Evolutionary conservation across 1,140 invertebrate genomes (phyloP).

Genomic region (Hyposmocoma kahamanoa): DNA sequence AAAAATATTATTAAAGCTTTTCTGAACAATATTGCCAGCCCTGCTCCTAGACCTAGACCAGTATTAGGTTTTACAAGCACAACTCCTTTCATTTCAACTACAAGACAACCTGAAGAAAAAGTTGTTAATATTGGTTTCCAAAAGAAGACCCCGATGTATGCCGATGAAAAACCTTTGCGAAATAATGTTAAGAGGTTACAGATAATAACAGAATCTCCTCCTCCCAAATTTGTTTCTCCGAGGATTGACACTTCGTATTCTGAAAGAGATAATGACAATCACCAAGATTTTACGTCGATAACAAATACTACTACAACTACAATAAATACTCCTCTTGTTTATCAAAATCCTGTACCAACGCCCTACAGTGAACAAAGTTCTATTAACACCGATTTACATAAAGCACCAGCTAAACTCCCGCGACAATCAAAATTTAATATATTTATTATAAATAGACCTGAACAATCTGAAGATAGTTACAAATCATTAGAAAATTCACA

Average conservation of each 20-base stretch:
- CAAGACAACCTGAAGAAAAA: slow-evolving; percentile 28
- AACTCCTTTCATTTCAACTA: slow-evolving; percentile 18
- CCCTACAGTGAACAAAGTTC: slow-evolving; percentile 25
- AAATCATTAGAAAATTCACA: slow-evolving; percentile 25
- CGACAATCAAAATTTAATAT: slow-evolving; percentile 43
- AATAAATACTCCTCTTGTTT: slow-evolving; percentile 12
- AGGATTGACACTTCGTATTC: slow-evolving; percentile 22
- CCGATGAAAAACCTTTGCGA: slow-evolving; percentile 34
- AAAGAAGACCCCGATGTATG: slow-evolving; percentile 44
- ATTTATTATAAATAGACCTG: slow-evolving; percentile 24
- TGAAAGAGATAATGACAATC: slow-evolving; percentile 4
- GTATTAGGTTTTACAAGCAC: slow-evolving; percentile 27
- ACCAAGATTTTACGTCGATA: slow-evolving; percentile 21
- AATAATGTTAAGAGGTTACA: slow-evolving; percentile 44
- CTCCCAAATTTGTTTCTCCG: slow-evolving; percentile 22
- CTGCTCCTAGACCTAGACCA: slow-evolving; percentile 29
- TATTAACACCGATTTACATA: slow-evolving; percentile 18
- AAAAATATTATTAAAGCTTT: slow-evolving; percentile 58
- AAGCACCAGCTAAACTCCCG: slow-evolving; percentile 19
- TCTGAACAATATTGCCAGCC: slow-evolving; percentile 42
- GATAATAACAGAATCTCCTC: slow-evolving; percentile 46
- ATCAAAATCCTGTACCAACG: slow-evolving; percentile 20
- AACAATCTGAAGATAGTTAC: slow-evolving; percentile 2
- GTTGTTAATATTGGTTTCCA: slow-evolving; percentile 54
- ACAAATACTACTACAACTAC: slow-evolving; percentile 14